These are phyloP conservation scores for Callithrix jacchus DNA, from an alignment of 2,113 vertebrate species.

Conservation along the genomic window DNA sequence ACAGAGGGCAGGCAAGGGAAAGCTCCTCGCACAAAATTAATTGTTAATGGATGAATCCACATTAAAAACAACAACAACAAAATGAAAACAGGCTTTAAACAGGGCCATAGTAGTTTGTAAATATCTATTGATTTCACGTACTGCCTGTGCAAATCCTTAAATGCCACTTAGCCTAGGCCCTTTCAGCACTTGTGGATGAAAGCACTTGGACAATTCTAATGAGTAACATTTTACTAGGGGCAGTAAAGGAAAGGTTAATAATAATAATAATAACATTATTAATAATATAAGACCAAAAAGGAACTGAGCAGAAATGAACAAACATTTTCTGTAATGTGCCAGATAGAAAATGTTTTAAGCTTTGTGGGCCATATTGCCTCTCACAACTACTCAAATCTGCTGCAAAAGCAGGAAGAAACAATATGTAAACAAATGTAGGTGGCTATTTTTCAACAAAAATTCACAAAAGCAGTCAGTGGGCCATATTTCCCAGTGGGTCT, in stretches of 20 bases:
- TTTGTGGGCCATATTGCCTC: neutral
- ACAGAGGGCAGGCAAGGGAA: neutral
- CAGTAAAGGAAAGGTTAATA: neutral
- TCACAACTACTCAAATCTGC: neutral
- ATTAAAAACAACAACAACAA: neutral
- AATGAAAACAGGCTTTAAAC: neutral
- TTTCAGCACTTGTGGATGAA: neutral
- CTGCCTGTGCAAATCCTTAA: neutral
- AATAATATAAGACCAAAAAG: neutral
- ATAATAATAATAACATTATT: neutral
- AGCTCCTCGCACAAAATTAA: neutral
- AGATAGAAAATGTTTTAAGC: neutral
- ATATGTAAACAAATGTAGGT: neutral
- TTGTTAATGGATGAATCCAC: neutral
- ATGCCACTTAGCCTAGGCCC: neutral
- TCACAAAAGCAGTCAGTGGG: neutral
- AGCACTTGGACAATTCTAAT: neutral
- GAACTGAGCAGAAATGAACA: neutral
- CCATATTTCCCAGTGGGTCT: neutral
- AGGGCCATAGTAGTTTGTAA: neutral
- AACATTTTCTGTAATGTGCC: neutral
- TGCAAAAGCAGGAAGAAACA: neutral
- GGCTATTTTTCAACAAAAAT: neutral
- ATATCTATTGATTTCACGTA: neutral
- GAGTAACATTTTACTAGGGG: neutral